Evolutionary conservation across 2,797 vertebrate genomes (phyloP), one percentile per base, ranked within the genome.

Genomic region (Gymnoscopelus braueri): DNA sequence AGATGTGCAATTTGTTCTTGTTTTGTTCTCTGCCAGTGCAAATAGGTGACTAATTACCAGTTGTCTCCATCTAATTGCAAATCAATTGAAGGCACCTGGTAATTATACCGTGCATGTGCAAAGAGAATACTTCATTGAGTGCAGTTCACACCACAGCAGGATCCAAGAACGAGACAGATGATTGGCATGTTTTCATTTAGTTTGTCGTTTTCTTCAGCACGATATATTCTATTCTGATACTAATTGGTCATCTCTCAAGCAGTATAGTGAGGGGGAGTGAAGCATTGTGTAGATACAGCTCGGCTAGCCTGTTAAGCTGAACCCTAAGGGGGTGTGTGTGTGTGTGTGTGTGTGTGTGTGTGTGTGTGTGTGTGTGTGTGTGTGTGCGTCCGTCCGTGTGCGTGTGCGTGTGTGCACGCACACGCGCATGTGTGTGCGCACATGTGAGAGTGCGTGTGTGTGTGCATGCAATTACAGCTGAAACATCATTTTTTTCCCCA

Each of bases 161-260:
- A 13, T 56, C 23, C 13, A 4, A 26, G 39, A 14, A 29, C 6
- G 12, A 56, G 54, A 12, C 26, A 29, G 10, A 15, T 80, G 71
- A 86, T 71, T 80, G 75, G 78, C 72, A 48, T 63, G 19, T 19
- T n/a, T 68, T 52, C 51, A 69, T 75, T 69, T 68, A 29, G 2
- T 60, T 48, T 50, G 61, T 26, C 49, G 53, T 64, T 75, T 73
- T 63, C 65, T 44, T 44, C 39, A 10, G 48, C 56, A 63, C 12
- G 11, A 53, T 53, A 19, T 12, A 65, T 65, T 35, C 52, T 44
- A 67, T 69, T 67, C 51, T 67, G 23, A 19, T 50, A 63, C 62
- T 81, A 68, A 75, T 77, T 82, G 29, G 35, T 52, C 14, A 15
- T 39, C 24, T 72, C 67, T 61, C 14, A 60, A 54, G 14, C 44